Percentiles rank a stretch among this genome's conserved stretches.
Evolutionary conservation across 2,113 vertebrate species (phyloP).

Genomic region (Strix aluco): DNA sequence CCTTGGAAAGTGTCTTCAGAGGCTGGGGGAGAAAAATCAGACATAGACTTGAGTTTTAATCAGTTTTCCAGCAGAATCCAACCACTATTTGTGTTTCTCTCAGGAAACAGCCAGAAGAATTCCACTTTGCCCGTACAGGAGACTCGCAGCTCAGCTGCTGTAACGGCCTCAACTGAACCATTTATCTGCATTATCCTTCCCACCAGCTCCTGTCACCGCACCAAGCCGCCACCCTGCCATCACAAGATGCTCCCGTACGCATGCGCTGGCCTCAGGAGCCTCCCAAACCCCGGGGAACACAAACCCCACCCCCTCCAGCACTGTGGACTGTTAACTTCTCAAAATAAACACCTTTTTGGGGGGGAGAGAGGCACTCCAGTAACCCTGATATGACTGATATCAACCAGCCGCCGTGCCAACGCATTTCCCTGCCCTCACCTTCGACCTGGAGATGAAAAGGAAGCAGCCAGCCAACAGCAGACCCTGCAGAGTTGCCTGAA

Average conservation of each 20-base stretch:
- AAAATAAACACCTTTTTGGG: neutral
- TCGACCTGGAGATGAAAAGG: constrained; percentile 98
- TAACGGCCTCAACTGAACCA: fast-evolving
- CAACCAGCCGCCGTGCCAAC: fast-evolving
- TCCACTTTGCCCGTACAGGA: fast-evolving
- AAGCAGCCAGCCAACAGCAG: constrained; percentile 94
- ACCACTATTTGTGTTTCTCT: fast-evolving
- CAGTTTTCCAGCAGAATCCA: neutral
- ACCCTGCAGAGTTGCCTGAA: constrained; percentile 95
- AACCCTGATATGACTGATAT: fast-evolving
- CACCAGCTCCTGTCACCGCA: neutral
- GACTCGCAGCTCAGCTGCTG: neutral
- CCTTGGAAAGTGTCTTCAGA: constrained; percentile 90
- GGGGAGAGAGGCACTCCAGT: no score
- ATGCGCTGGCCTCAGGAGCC: neutral
- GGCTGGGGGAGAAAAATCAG: constrained; percentile 74
- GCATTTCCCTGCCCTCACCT: constrained; percentile 69
- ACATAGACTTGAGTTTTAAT: neutral
- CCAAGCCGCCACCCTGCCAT: neutral
- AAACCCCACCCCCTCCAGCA: neutral
- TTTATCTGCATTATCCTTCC: no score
- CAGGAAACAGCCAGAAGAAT: neutral
- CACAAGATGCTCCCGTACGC: neutral
- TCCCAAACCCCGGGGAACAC: neutral
- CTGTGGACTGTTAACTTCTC: fast-evolving